Evolutionary conservation across 2,113 vertebrate genomes (phyloP).

Genomic region (Pseudorhombus dupliciocellatus): DNA sequence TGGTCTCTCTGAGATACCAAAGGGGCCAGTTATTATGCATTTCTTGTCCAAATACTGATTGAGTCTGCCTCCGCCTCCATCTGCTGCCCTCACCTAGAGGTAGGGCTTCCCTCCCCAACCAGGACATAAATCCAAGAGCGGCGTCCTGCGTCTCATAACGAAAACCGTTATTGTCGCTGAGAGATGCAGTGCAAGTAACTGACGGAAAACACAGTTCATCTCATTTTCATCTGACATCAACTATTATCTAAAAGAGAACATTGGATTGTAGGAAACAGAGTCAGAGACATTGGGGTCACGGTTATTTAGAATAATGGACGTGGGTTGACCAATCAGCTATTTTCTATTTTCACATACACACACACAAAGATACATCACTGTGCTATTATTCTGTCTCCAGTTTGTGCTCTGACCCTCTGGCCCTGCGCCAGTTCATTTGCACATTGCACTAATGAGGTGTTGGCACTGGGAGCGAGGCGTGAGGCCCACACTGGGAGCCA

Average conservation of each 20-base stretch:
- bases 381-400: conserved; percentile 94
- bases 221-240: background rate
- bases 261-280: conserved; percentile 16
- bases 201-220: conserved; percentile 17
- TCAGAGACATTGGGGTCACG: conserved; percentile 8
- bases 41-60: conserved; percentile 46
- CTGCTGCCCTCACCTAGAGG: conserved; percentile 50
- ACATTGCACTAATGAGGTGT: conserved; percentile 87
- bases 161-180: background rate
- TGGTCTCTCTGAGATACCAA: conserved; percentile 32
- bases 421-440: conserved; percentile 90
- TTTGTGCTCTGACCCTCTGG: conserved; percentile 94
- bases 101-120: conserved; percentile 36
- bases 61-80: conserved; percentile 50
- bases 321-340: conserved; percentile 16
- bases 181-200: conserved; percentile 23
- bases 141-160: conserved; percentile 16
- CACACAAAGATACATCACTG: conserved; percentile 76
- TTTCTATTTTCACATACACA: conserved; percentile 37
- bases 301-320: conserved; percentile 40
- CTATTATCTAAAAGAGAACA: too few relatives aligned
- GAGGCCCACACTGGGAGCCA: conserved; percentile 59
- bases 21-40: conserved; percentile 38
- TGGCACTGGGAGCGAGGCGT: conserved; percentile 71
- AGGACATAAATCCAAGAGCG: conserved; percentile 28